Percentiles rank a stretch among this genome's conserved stretches.
phyloP scores from a whole-genome alignment of 1,140 invertebrate species.

The Bombus confusus region DNA sequence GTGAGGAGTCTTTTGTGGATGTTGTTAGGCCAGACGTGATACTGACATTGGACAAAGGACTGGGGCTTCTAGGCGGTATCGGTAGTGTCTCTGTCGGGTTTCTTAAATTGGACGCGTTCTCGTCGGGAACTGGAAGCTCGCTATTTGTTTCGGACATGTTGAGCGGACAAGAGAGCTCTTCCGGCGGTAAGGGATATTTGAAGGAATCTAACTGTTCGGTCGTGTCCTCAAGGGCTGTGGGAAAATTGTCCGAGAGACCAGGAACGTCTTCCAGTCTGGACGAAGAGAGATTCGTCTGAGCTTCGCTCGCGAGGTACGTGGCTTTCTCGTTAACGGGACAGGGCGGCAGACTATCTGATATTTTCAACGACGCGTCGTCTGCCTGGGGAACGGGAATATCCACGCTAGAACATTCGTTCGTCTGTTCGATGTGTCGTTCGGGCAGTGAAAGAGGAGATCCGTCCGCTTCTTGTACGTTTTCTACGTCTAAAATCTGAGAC shows the following conservation, averaged over 20 bases:
- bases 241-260: constrained; percentile 48
- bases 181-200: constrained; percentile 61
- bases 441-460: background rate
- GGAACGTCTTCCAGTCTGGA: constrained; percentile 33
- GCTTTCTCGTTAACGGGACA: background rate
- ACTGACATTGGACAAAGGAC: constrained; percentile 47
- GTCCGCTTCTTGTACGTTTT: constrained; percentile 7
- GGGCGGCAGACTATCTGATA: background rate
- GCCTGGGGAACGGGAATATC: background rate
- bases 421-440: background rate
- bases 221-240: constrained; percentile 37
- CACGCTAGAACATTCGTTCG: background rate
- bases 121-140: constrained; percentile 35
- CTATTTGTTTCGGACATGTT: constrained; percentile 2
- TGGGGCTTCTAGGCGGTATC: constrained; percentile 70
- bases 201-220: constrained; percentile 25
- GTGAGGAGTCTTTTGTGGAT: constrained; percentile 69
- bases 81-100: constrained; percentile 60
- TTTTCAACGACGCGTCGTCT: background rate
- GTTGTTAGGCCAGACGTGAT: constrained; percentile 56
- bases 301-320: background rate
- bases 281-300: constrained; percentile 2
- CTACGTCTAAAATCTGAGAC: too few species aligned
- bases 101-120: constrained; percentile 35
- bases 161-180: constrained; percentile 62